phyloP scores from a whole-genome alignment of 2,888 invertebrate species.

The Subacronicta megacephala region DNA sequence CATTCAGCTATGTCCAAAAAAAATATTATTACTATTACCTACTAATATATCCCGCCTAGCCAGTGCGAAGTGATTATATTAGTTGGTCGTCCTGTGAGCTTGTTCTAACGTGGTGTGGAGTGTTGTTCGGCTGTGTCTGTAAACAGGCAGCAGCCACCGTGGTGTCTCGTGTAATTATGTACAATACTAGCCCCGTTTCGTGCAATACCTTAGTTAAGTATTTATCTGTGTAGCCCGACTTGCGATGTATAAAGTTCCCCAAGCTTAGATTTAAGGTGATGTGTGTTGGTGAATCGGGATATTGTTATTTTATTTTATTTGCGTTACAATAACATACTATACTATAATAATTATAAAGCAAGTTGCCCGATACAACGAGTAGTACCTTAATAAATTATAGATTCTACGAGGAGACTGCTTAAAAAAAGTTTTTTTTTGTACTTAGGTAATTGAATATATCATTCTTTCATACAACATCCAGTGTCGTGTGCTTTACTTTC shows the following conservation, averaged over 20 bases:
- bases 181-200: slow-evolving; percentile 83
- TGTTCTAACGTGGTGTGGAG: slow-evolving; percentile 1
- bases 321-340: too few relatives aligned
- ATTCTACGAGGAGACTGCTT: too few relatives aligned
- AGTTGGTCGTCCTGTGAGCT: not conserved
- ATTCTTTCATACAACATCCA: too few relatives aligned
- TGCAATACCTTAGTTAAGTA: slow-evolving; percentile 89
- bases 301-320: not conserved
- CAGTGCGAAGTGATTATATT: not conserved
- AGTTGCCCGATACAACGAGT: too few relatives aligned
- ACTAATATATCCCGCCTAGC: too few relatives aligned
- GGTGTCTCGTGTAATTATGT: slow-evolving; percentile 84
- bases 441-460: too few relatives aligned
- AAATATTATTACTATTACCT: too few relatives aligned
- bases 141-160: slow-evolving; percentile 8
- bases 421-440: too few relatives aligned
- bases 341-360: too few relatives aligned
- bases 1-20: too few relatives aligned
- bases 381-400: too few relatives aligned
- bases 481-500: not conserved
- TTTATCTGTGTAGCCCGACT: slow-evolving; percentile 85
- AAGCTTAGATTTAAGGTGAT: slow-evolving; percentile 41
- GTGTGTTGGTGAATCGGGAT: slow-evolving; percentile 21
- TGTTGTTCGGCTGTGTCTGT: slow-evolving; percentile 5
- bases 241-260: slow-evolving; percentile 80